Evolutionary conservation across 1,140 invertebrate genomes (phyloP), one percentile per base, ranked within the genome.

Genomic region (Bombus huntii): DNA sequence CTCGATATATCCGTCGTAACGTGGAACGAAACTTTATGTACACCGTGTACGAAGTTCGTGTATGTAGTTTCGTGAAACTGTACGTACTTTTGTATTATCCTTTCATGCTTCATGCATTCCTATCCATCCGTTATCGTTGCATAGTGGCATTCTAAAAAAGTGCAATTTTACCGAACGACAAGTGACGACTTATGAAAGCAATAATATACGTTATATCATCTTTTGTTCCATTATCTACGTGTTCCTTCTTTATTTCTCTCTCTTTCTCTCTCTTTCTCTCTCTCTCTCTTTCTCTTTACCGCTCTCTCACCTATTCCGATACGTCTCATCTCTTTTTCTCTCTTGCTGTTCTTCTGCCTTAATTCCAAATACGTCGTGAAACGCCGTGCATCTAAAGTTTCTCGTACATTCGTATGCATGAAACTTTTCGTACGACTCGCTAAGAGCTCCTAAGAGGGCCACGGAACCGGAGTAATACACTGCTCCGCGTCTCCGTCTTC

Each of bases 401-500:
- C 53, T 39, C 73, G 59, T 34, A 47, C 47, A 76, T 82, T 89
- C 47, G 57, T 84, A 88, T 71, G 87, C 59, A 81, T 78, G 47
- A 66, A 80, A 72, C 62, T 85, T 86, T 79, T 77, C 68, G 44
- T 83, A 68, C 73, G 18, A 37, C 62, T 53, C 34, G 62, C 59
- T 68, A 77, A 77, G 44, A 53, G 44, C 44, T 57, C 62, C 62
- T 76, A 34, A 83, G 74, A 83, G 81, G 62, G 44, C 72, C 81
- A 31, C 18, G 31, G 2, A 37, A 39, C 37, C 8, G 31, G 31
- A 37, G 42, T 15, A 70, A 47, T 25, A 72, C 53, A 37, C 39
- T 28, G 4, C 13, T 47, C 10, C 47, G 31, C 39, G 22, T 39
- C 28, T 53, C 53, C 25, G 42, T 42, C 42, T 3, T 79, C 22